phyloP scores from a whole-genome alignment of 2,113 vertebrate species.

The Xerus inauris region DNA sequence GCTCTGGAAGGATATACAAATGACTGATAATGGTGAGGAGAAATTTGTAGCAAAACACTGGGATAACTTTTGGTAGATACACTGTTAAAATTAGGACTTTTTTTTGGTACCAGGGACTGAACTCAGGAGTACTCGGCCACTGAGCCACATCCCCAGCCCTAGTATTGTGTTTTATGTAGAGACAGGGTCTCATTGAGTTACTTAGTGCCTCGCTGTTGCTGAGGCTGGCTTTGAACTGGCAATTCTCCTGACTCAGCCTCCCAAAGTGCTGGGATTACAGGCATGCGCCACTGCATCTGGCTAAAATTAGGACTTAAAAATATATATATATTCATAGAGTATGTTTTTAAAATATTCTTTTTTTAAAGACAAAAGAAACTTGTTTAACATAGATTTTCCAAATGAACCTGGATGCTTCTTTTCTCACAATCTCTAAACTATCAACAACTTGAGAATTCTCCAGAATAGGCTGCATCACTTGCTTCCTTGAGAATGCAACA shows the following conservation, averaged over 20 bases:
- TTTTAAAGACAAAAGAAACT: neutral
- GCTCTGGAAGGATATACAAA: neutral
- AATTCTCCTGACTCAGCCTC: too few relatives aligned
- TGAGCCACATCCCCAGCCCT: too few relatives aligned
- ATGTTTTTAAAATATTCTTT: neutral
- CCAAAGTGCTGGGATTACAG: too few relatives aligned
- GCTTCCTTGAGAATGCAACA: neutral
- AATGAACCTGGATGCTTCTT: neutral
- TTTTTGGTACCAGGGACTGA: too few relatives aligned
- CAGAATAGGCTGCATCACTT: neutral
- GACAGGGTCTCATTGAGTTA: too few relatives aligned
- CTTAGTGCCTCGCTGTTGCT: too few relatives aligned
- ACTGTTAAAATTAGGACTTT: neutral
- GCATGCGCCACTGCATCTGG: too few relatives aligned
- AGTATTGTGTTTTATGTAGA: too few relatives aligned
- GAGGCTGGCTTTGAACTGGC: too few relatives aligned
- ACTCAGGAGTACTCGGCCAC: too few relatives aligned
- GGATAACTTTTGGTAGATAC: neutral
- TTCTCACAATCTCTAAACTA: neutral
- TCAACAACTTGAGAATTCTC: neutral
- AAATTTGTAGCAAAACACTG: neutral
- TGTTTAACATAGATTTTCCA: neutral
- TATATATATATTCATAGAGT: too few relatives aligned
- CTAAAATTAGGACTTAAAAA: neutral
- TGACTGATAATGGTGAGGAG: neutral